Evolutionary conservation across 2,113 vertebrate genomes (phyloP).

Genomic region (Aphyosemion australe): DNA sequence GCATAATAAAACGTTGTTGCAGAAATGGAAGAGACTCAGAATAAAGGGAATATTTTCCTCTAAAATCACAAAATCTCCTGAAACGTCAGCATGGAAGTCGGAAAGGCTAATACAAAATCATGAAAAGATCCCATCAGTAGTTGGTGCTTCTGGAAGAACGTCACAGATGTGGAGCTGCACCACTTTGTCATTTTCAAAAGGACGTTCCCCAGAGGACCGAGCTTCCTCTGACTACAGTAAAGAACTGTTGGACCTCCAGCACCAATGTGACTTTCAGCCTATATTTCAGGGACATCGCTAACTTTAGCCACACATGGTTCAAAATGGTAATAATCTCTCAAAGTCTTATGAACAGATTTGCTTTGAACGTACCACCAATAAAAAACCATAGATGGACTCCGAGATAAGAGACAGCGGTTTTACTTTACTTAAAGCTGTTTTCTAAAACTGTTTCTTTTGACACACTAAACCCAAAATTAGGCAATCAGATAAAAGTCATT

Average conservation of each 20-base stretch:
- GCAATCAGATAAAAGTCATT: no score
- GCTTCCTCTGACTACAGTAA: conserved; percentile 21
- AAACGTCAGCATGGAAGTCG: conserved; percentile 32
- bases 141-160: conserved; percentile 18
- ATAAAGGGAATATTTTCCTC: conserved; percentile 5
- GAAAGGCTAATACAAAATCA: conserved; percentile 6
- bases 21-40: background rate
- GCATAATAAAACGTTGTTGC: background rate
- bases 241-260: conserved; percentile 1
- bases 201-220: conserved; percentile 24
- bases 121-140: conserved; percentile 11
- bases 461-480: no score
- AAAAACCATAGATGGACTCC: no score
- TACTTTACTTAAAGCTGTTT: no score
- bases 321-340: background rate
- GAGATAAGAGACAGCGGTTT: no score
- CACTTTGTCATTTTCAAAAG: conserved; percentile 22
- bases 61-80: conserved; percentile 37
- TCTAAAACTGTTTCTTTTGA: no score
- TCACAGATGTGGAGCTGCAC: conserved; percentile 13
- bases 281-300: conserved; percentile 13
- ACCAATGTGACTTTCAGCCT: conserved; percentile 30
- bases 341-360: background rate
- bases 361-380: conserved; percentile 1
- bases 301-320: background rate